A percentile compares a stretch with the other conserved stretches of the same genome.
Conservation (phyloP, 2,797 vertebrate genomes). For the Poecilia gillii region DNA sequence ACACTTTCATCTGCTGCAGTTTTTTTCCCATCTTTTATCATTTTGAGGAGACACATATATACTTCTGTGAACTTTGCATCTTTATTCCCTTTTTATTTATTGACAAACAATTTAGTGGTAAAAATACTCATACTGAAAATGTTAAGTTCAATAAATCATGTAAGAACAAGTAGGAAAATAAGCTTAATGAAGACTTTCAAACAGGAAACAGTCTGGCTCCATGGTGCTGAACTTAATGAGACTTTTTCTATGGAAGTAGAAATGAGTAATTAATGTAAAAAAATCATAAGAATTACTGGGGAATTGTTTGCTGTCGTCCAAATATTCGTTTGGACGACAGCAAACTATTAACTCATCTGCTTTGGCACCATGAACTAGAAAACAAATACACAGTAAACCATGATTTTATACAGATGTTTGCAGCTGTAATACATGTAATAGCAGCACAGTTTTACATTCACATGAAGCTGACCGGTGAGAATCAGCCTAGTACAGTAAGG, state of each 20-base stretch:
- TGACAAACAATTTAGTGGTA: not conserved
- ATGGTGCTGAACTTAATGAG: not conserved
- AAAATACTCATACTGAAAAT: not conserved
- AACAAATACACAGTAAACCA: not conserved
- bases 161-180: not conserved
- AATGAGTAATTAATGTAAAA: not conserved
- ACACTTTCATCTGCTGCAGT: not conserved
- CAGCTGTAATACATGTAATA: constrained; percentile 9
- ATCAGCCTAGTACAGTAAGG: constrained; percentile 16
- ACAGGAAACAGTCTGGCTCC: not conserved
- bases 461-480: not conserved
- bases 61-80: not conserved
- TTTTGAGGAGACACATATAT: not conserved
- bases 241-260: not conserved
- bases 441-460: constrained; percentile 63
- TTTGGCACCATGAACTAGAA: not conserved
- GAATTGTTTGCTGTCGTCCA: not conserved
- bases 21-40: not conserved
- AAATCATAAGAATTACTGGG: not conserved
- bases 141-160: not conserved
- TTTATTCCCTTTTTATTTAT: not conserved
- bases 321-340: too few relatives aligned
- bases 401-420: not conserved
- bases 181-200: not conserved
- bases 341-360: not conserved